Evolutionary conservation across 1,140 invertebrate genomes (phyloP), one percentile per base, ranked within the genome.

Genomic region (Drosophila albomicans): DNA sequence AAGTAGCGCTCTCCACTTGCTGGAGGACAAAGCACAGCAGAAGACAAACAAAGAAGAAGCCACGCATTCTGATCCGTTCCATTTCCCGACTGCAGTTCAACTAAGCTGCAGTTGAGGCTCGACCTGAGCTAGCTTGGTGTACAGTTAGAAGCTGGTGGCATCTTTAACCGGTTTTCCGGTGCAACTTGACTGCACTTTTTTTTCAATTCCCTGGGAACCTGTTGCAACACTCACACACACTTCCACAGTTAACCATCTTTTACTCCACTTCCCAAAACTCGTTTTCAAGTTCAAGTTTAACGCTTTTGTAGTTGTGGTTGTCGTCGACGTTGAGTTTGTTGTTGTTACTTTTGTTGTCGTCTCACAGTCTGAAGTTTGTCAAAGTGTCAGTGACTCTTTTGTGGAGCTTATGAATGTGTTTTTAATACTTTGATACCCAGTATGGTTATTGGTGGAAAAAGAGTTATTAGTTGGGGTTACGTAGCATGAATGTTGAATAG

Each of bases 201-300:
- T 45, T n/a, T 10, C 3, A 38, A 15, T 13, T 43, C 48, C 8
- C 58, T 25, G 51, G 59, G 49, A 88, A 87, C 80, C 85, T 66
- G 75, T 89, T 86, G 82, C 82, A 86, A 61, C 48, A 48, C 20
- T 25, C 56, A 58, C 54, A 46, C 64, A 64, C 28, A 51, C 10
- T 56, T 16, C 43, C 38, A 54, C 69, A 52, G 51, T 49, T 6
- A 30, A 72, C 62, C 11, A 65, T 67, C 43, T 59, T 43, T 41
- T 65, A 70, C 66, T 75, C 59, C 73, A 64, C 43, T 49, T 38
- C 57, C 56, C 58, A 74, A 86, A 91, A 91, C 88, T 86, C 52
- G 88, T 91, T 91, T 88, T 91, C 88, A 91, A 91, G 88, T 91
- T 91, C 88, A 91, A 91, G 88, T 82, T 91, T 87, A 91, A 81